Percentiles rank a stretch among this genome's conserved stretches.
These are phyloP conservation scores for Macrophya alboannulata DNA, from an alignment of 2,888 invertebrate genomes.

Conservation along the genomic window DNA sequence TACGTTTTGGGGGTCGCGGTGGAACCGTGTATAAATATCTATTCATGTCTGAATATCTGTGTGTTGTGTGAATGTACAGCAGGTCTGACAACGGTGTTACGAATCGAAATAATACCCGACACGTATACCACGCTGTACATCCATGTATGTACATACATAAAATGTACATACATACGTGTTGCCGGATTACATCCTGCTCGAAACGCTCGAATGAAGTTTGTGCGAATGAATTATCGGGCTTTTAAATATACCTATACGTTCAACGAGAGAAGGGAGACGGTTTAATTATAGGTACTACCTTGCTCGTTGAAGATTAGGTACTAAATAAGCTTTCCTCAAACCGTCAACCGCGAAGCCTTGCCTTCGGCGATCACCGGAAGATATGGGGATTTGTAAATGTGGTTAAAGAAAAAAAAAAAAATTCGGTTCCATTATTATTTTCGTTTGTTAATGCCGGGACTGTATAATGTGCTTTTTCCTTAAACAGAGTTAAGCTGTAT, in stretches of 20 bases:
- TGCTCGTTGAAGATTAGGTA: conserved; percentile 38
- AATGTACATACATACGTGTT: neutral
- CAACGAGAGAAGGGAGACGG: neutral
- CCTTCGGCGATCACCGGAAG: neutral
- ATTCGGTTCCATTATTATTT: neutral
- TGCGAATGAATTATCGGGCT: conserved; percentile 26
- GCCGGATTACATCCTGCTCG: conserved; percentile 1
- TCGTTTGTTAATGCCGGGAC: neutral
- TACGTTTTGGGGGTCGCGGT: conserved; percentile 7
- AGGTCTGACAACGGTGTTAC: neutral
- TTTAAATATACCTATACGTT: conserved; percentile 18
- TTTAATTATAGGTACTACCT: conserved; percentile 44
- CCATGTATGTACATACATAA: neutral
- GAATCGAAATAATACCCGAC: neutral
- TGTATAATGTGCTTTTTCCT: neutral
- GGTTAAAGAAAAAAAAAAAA: neutral
- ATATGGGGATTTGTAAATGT: neutral
- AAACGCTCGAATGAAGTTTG: conserved; percentile 28
- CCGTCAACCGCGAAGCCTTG: conserved; percentile 6
- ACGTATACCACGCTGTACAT: neutral
- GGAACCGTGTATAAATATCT: neutral
- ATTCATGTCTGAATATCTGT: neutral
- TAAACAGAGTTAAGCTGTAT: neutral
- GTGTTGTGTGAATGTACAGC: neutral
- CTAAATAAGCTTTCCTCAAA: conserved; percentile 43